A percentile compares a stretch with the other conserved stretches of the same genome.
Conservation (phyloP, 2,797 vertebrate species). For the Lepus townsendii region DNA sequence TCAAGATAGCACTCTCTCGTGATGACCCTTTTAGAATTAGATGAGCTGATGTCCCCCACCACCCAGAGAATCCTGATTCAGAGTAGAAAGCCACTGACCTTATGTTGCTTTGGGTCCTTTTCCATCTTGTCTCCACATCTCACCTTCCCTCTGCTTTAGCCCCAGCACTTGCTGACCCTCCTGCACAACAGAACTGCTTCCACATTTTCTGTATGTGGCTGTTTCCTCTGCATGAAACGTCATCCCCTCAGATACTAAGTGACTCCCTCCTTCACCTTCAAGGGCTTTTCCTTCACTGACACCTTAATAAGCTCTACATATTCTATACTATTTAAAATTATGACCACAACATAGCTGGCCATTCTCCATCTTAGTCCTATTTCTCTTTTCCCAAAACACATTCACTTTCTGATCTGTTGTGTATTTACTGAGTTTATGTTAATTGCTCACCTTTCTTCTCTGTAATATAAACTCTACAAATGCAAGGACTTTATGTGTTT, state of each 20-base stretch:
- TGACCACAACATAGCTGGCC: fast-evolving
- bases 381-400: not conserved
- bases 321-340: not conserved
- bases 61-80: not conserved
- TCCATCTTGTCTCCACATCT: fast-evolving
- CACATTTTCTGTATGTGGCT: not conserved
- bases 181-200: too few relatives aligned
- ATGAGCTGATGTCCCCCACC: too few relatives aligned
- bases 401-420: not conserved
- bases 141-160: too few relatives aligned
- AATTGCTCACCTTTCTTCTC: not conserved
- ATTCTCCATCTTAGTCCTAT: not conserved
- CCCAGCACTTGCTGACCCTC: not conserved
- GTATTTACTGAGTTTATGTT: not conserved
- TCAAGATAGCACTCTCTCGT: not conserved
- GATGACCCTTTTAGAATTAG: not conserved
- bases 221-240: not conserved
- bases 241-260: not conserved
- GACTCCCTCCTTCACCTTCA: not conserved
- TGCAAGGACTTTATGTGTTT: not conserved
- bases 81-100: not conserved
- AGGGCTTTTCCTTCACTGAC: not conserved
- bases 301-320: not conserved
- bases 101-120: not conserved
- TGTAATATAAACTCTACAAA: not conserved